Conservation (phyloP, 2,888 invertebrate species). For the Carpatolechia fugitivella region DNA sequence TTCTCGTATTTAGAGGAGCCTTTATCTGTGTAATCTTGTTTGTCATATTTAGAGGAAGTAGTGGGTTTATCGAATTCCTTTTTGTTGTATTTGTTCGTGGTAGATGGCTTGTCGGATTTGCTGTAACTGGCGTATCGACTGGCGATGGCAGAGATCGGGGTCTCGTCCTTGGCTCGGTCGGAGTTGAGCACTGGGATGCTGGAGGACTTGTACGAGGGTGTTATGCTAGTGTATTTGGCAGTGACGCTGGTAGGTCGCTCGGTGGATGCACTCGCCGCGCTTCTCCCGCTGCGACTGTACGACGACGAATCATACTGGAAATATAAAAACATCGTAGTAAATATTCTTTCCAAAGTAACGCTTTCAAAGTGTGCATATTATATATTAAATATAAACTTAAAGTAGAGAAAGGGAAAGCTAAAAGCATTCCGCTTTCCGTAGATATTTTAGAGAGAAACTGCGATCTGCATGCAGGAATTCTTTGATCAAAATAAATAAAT, state of each 20-base stretch:
- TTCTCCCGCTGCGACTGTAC: conserved; percentile 54
- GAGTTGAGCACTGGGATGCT: conserved; percentile 63
- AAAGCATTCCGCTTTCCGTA: conserved; percentile 2
- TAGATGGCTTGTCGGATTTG: conserved; percentile 29
- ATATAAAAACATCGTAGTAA: conserved; percentile 25
- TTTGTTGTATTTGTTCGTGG: conserved; percentile 28
- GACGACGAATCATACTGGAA: conserved; percentile 68
- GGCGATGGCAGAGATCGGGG: conserved; percentile 63
- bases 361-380: neutral
- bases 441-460: neutral
- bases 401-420: conserved; percentile 3
- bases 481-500: conserved; percentile 1
- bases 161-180: conserved; percentile 65
- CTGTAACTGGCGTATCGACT: conserved; percentile 62
- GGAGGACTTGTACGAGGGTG: conserved; percentile 69
- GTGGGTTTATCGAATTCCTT: conserved; percentile 20
- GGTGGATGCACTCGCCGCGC: conserved; percentile 38
- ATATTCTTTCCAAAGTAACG: neutral
- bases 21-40: conserved; percentile 18
- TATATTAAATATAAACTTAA: neutral
- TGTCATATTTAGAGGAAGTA: conserved; percentile 30
- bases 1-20: conserved; percentile 26
- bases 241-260: conserved; percentile 68
- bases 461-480: neutral
- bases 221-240: conserved; percentile 63